phyloP scores from a whole-genome alignment of 2,797 vertebrate genomes.

The Gila robusta region DNA sequence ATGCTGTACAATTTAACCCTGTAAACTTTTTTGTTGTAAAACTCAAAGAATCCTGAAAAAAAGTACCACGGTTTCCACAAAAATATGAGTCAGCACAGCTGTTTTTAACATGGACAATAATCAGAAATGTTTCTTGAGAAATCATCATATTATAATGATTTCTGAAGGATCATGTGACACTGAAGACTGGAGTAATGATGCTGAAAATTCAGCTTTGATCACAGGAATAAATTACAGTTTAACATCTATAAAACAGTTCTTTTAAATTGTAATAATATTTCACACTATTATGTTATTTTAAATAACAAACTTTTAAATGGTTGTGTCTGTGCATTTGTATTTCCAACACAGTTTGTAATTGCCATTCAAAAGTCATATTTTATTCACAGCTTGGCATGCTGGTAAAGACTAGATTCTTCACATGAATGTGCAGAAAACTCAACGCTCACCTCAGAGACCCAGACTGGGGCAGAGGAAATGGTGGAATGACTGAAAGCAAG shows the following conservation, averaged over 20 bases:
- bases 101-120: background rate
- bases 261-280: no score
- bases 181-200: background rate
- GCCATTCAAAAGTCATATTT: background rate
- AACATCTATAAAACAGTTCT: background rate
- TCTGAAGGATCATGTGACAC: background rate
- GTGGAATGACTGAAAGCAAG: constrained; percentile 37
- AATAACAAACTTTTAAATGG: background rate
- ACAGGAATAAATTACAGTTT: background rate
- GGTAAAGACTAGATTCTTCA: background rate
- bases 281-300: background rate
- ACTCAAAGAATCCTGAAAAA: background rate
- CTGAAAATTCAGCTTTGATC: background rate
- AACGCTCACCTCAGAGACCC: constrained; percentile 32
- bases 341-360: background rate
- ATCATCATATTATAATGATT: background rate
- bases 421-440: background rate
- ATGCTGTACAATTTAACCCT: background rate
- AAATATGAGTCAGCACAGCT: background rate
- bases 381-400: background rate
- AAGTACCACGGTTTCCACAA: background rate
- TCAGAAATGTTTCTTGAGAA: background rate
- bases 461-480: constrained; percentile 19
- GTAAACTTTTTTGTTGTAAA: background rate
- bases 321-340: background rate